phyloP scores from a whole-genome alignment of 2,888 invertebrate genomes.

The Portevinia maculata region DNA sequence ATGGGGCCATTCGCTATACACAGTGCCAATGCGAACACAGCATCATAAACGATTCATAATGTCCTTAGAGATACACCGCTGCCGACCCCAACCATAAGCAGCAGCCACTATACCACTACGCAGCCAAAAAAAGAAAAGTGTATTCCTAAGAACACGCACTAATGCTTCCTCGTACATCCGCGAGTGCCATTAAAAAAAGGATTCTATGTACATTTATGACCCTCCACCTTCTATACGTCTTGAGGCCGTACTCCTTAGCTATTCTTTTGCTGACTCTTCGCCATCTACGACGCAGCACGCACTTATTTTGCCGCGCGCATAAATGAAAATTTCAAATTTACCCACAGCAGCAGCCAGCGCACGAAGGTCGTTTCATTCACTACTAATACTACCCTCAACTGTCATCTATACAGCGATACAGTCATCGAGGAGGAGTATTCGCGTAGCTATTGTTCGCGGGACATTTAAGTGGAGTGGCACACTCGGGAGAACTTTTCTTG shows the following conservation, averaged over 20 bases:
- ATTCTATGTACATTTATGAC: conserved; percentile 74
- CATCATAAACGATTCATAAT: conserved; percentile 73
- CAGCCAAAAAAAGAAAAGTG: conserved; percentile 22
- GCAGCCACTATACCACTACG: conserved; percentile 39
- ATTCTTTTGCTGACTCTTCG: conserved; percentile 47
- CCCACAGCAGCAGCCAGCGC: conserved; percentile 46
- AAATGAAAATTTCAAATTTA: conserved; percentile 69
- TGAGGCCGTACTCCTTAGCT: conserved; percentile 36
- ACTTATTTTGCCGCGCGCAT: conserved; percentile 58
- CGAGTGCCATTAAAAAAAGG: conserved; percentile 73
- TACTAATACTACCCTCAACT: conserved; percentile 56
- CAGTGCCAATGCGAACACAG: conserved; percentile 67
- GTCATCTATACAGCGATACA: not conserved
- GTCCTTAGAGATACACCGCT: conserved; percentile 68
- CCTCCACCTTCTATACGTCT: conserved; percentile 32
- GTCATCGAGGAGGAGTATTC: conserved; percentile 34
- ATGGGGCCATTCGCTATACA: conserved; percentile 69
- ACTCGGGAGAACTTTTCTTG: conserved; percentile 50
- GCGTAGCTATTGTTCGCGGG: conserved; percentile 61
- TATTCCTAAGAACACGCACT: conserved; percentile 70
- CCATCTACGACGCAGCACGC: conserved; percentile 51
- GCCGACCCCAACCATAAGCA: not conserved
- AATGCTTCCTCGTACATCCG: conserved; percentile 69
- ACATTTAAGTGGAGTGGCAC: conserved; percentile 60
- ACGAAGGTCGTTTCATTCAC: conserved; percentile 60